Base-by-base conservation (phyloP, 2,888 invertebrate genomes). In the Ochlodes sylvanus region DNA sequence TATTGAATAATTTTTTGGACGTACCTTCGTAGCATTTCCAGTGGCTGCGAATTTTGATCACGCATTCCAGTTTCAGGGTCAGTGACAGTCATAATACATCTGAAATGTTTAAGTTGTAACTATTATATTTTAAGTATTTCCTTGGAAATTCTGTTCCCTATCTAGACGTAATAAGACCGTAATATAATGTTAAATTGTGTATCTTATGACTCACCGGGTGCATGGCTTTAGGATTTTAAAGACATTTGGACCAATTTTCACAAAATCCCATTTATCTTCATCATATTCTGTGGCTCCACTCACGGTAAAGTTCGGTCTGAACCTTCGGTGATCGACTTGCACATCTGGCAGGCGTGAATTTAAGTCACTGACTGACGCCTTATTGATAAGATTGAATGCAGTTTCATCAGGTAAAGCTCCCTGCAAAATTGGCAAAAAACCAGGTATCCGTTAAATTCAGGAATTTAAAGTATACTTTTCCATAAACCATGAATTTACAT, bases 181-280 rank as follows among this genome's bases (percentile, higher is more conserved):
- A 38, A 12, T 38, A 38, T 38, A 10, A 38, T 12, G 27, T 38
- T 38, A 38, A 12, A 10, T 12, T 38, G 10, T 34, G 27, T 34
- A 7, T 34, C 2, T 12, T 12, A 12, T 38, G 3, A 69, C 50
- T 42, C 17, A 94, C 94, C 96, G 94, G 0, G 94, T 93, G 77
- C 96, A 96, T 0, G 95, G 95, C 79, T 95, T 95, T 19, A 96
- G 86, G 70, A 95, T 93, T 79, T 95, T 94, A 77, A 96, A 95
- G 58, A 95, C 76, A 12, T 94, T 94, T 6, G 94, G 88, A 7
- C 96, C 96, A 64, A 97, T 95, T 81, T 94, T 95, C 5, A 97
- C 82, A 90, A 95, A 97, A 65, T 95, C 94, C 96, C 96, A 97
- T 7, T 89, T 83, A 76, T 97, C 97, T 83, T 97, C 96, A 2